Conservation (phyloP, 1,140 invertebrate species). For the Phthorimaea operculella region DNA sequence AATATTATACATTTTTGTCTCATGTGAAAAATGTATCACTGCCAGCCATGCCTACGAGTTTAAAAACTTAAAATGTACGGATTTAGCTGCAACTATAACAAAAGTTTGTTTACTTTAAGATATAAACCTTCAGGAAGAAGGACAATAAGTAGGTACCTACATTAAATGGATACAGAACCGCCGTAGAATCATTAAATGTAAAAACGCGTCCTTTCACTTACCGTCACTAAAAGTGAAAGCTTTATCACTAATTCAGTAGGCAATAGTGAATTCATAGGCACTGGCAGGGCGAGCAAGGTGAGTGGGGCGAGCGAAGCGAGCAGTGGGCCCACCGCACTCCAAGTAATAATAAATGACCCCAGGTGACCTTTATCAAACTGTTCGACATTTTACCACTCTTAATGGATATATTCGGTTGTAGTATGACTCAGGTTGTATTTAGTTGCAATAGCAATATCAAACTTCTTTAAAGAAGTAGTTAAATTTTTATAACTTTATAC, state of each 20-base stretch:
- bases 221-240: constrained; percentile 1
- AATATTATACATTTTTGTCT: no score
- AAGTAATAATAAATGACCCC: constrained; percentile 33
- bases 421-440: no score
- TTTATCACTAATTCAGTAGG: constrained; percentile 17
- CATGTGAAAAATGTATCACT: no score
- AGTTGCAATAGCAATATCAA: no score
- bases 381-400: constrained; percentile 27
- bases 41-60: no score
- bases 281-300: not conserved
- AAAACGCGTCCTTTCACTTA: not conserved
- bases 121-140: not conserved
- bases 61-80: no score
- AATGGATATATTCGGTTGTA: not conserved
- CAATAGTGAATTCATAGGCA: constrained; percentile 18
- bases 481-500: no score
- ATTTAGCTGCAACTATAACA: no score
- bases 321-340: constrained; percentile 5
- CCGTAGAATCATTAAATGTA: not conserved
- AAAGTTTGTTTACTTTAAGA: no score
- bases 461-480: no score
- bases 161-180: not conserved
- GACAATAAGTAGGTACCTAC: not conserved
- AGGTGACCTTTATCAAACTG: constrained; percentile 35
- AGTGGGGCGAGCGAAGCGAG: no score